phyloP scores from a whole-genome alignment of 2,888 invertebrate genomes.

The Xylota sylvarum region DNA sequence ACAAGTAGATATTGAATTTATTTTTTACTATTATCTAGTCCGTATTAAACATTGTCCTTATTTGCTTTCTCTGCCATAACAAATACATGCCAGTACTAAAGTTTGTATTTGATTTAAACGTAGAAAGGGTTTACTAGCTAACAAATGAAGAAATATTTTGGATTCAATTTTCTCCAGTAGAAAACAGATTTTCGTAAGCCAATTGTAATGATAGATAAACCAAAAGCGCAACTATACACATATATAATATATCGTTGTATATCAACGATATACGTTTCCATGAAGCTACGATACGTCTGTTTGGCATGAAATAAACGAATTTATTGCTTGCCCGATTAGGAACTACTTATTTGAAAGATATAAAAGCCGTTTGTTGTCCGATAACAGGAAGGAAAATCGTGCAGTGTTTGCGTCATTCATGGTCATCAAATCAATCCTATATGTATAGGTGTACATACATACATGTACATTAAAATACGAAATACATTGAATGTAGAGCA shows the following conservation, averaged over 20 bases:
- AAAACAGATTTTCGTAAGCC: constrained; percentile 29
- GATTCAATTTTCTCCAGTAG: constrained; percentile 29
- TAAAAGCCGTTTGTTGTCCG: constrained; percentile 38
- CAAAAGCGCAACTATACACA: constrained; percentile 11
- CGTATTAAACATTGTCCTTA: background rate
- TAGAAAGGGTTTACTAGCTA: background rate
- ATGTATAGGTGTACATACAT: background rate
- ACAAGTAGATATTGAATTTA: too few species aligned
- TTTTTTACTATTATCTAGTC: background rate
- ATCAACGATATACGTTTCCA: constrained; percentile 22
- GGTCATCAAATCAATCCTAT: constrained; percentile 9
- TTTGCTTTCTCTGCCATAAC: background rate
- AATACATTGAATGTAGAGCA: background rate
- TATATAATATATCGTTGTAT: background rate
- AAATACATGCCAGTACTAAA: background rate
- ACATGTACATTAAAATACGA: background rate
- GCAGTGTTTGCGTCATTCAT: constrained; percentile 8
- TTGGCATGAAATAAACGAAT: constrained; percentile 53
- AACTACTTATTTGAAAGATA: constrained; percentile 42
- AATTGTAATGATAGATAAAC: constrained; percentile 24
- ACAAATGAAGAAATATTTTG: constrained; percentile 35
- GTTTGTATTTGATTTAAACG: background rate
- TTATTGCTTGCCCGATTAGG: constrained; percentile 56
- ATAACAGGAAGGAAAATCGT: constrained; percentile 21
- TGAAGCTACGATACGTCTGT: constrained; percentile 42